Conservation (phyloP, 2,797 vertebrate species). For the Phoeniculus purpureus region DNA sequence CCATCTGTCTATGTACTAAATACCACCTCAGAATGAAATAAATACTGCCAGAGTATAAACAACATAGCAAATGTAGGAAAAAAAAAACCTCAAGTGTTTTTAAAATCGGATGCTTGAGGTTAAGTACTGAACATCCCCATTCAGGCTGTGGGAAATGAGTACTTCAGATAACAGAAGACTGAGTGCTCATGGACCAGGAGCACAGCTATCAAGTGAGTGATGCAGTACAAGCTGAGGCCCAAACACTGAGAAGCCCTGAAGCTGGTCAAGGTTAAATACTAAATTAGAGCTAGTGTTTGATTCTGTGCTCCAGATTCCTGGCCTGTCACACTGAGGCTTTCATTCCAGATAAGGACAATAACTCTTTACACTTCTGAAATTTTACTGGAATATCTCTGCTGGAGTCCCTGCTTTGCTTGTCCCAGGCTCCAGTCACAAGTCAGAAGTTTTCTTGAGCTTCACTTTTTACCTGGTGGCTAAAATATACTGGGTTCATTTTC, state of each 20-base stretch:
- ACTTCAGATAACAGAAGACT: background rate
- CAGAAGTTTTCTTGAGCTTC: background rate
- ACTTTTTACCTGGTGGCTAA: background rate
- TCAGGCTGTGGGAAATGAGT: background rate
- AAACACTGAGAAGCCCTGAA: conserved; percentile 7
- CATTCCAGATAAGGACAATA: background rate
- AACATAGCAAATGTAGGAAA: background rate
- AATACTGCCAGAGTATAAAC: background rate
- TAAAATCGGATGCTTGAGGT: conserved; percentile 24
- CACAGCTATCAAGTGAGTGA: background rate
- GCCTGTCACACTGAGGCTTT: background rate
- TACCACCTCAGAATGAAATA: background rate
- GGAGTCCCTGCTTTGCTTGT: background rate
- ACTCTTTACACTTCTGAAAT: background rate
- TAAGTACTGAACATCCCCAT: conserved; percentile 11
- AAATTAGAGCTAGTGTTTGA: background rate
- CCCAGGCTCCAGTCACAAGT: background rate
- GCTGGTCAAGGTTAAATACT: background rate
- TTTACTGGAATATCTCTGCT: background rate
- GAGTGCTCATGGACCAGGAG: background rate
- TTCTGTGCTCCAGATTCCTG: background rate
- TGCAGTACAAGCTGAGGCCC: background rate
- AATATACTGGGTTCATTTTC: background rate
- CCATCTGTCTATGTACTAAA: background rate
- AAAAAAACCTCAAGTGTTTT: background rate